Conservation (phyloP, 2,888 invertebrate genomes). For the Polyploca ridens region DNA sequence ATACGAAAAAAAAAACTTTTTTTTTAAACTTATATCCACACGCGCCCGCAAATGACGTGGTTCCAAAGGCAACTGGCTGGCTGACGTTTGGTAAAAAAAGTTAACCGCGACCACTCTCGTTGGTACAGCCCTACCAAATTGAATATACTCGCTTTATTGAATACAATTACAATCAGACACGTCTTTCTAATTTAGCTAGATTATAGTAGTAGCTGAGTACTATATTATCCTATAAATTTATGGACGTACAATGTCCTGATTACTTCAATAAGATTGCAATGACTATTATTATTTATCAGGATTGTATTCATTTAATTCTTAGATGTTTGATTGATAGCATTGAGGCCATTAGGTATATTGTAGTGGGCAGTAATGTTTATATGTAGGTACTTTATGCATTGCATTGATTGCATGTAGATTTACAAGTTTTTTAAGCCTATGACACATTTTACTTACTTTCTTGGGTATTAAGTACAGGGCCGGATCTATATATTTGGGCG, state of each 20-base stretch:
- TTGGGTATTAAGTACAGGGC: too few relatives aligned
- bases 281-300: conserved; percentile 18
- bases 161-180: background rate
- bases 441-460: too few relatives aligned
- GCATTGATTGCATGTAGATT: too few relatives aligned
- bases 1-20: background rate
- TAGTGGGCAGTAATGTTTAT: background rate
- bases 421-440: too few relatives aligned
- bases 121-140: background rate
- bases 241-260: background rate
- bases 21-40: background rate
- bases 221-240: conserved; percentile 1
- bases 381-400: background rate
- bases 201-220: background rate
- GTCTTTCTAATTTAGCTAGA: background rate
- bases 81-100: background rate
- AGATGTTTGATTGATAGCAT: background rate
- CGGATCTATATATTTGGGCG: too few relatives aligned
- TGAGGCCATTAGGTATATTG: background rate
- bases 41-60: background rate
- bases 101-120: background rate
- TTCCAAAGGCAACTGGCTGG: conserved; percentile 1
- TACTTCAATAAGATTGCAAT: background rate
- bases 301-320: background rate
- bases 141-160: background rate